Evolutionary conservation across 2,888 invertebrate genomes (phyloP).

Genomic region (Parnassius apollo): DNA sequence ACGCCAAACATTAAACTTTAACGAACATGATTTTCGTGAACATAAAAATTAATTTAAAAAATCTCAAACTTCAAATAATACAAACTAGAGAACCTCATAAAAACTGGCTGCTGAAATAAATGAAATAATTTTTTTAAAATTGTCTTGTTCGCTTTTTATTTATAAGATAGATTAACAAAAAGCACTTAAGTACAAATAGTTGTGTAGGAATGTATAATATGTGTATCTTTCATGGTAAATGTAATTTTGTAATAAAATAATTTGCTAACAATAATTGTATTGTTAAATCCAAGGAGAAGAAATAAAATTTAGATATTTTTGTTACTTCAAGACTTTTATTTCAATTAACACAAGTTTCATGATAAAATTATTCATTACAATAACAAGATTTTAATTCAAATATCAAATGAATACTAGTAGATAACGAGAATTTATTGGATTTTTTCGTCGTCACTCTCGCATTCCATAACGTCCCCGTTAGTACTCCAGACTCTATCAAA

Average conservation of each 20-base stretch:
- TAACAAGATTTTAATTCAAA: background rate
- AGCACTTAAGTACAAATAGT: slow-evolving; percentile 75
- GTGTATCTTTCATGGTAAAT: slow-evolving; percentile 35
- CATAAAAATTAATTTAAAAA: too few relatives aligned
- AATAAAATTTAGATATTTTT: slow-evolving; percentile 74
- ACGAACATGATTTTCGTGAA: background rate
- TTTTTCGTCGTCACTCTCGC: slow-evolving; percentile 23
- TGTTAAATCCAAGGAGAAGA: slow-evolving; percentile 42
- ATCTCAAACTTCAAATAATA: too few relatives aligned
- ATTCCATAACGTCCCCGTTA: slow-evolving; percentile 16
- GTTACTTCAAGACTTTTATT: slow-evolving; percentile 60
- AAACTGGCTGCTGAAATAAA: background rate
- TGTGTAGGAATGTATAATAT: slow-evolving; percentile 38
- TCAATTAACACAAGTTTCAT: slow-evolving; percentile 29
- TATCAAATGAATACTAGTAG: background rate
- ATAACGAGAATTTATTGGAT: slow-evolving; percentile 21
- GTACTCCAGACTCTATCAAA: slow-evolving; percentile 59
- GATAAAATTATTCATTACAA: slow-evolving; percentile 18
- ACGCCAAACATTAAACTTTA: slow-evolving; percentile 1
- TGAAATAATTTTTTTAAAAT: slow-evolving; percentile 8
- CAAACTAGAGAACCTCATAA: too few relatives aligned
- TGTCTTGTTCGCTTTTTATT: slow-evolving; percentile 16
- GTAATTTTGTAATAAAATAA: slow-evolving; percentile 42
- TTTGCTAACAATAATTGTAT: slow-evolving; percentile 45
- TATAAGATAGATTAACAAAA: slow-evolving; percentile 36